phyloP scores from a whole-genome alignment of 2,888 invertebrate species.

The Heliconius charithonia region DNA sequence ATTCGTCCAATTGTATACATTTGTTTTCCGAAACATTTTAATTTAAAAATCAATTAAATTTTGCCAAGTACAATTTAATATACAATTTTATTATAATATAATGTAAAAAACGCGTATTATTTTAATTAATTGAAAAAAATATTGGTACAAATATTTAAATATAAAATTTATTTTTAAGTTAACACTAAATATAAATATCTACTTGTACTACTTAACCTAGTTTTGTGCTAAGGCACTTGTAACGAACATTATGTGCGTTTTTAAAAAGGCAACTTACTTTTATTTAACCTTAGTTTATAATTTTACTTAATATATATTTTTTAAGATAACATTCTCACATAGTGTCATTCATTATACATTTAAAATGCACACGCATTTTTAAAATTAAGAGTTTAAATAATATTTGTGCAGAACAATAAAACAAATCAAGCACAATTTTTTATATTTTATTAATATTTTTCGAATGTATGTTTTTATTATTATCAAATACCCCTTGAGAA shows the following conservation, averaged over 20 bases:
- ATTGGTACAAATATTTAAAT: background rate
- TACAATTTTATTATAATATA: conserved; percentile 4
- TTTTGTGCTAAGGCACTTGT: conserved; percentile 48
- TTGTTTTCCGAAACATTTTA: background rate
- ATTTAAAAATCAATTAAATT: background rate
- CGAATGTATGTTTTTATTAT: background rate
- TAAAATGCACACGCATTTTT: background rate
- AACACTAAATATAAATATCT: background rate
- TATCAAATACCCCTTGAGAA: background rate
- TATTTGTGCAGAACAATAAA: background rate
- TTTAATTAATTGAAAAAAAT: background rate
- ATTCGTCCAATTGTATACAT: conserved; percentile 41
- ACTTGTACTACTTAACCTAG: background rate
- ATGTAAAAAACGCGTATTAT: background rate
- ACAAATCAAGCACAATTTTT: too few relatives aligned
- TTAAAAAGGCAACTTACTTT: conserved; percentile 17
- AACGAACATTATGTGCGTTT: conserved; percentile 38
- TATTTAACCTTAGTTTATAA: background rate
- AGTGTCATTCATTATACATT: background rate
- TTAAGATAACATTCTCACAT: conserved; percentile 1
- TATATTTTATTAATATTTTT: background rate
- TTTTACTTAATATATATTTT: background rate
- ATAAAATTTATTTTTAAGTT: background rate
- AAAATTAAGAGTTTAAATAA: background rate
- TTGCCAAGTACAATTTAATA: background rate